phyloP scores from a whole-genome alignment of 2,797 vertebrate genomes.

The Vipera latastei region DNA sequence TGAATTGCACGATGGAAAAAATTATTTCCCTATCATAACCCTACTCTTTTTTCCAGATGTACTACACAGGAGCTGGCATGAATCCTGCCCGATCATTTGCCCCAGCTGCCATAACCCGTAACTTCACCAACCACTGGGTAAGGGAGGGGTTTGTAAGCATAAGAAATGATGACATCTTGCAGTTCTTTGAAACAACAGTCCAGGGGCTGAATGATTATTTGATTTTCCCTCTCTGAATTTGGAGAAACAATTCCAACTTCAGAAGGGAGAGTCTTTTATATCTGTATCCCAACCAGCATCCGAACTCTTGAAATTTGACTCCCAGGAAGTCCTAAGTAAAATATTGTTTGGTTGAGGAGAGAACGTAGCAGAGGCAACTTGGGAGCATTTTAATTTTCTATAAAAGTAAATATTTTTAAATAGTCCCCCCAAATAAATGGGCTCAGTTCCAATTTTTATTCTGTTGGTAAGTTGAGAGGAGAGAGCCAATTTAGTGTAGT shows the following conservation, averaged over 20 bases:
- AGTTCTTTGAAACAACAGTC: neutral
- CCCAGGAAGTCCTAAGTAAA: neutral
- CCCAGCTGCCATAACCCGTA: slow-evolving; percentile 88
- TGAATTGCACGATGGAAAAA: neutral
- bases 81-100: slow-evolving; percentile 95
- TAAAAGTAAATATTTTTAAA: neutral
- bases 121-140: slow-evolving; percentile 96
- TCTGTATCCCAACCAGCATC: neutral
- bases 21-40: slow-evolving; percentile 16
- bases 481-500: neutral
- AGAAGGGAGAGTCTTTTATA: neutral
- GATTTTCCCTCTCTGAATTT: neutral
- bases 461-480: neutral
- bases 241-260: neutral
- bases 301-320: neutral
- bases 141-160: slow-evolving; percentile 50
- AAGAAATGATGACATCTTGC: neutral
- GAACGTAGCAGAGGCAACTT: neutral
- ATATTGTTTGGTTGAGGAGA: neutral
- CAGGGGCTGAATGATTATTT: neutral
- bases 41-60: slow-evolving; percentile 76
- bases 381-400: neutral
- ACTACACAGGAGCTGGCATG: slow-evolving; percentile 94
- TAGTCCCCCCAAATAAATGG: neutral
- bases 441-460: neutral